Base-by-base conservation (phyloP, 2,797 vertebrate genomes). In the Loriculus beryllinus region DNA sequence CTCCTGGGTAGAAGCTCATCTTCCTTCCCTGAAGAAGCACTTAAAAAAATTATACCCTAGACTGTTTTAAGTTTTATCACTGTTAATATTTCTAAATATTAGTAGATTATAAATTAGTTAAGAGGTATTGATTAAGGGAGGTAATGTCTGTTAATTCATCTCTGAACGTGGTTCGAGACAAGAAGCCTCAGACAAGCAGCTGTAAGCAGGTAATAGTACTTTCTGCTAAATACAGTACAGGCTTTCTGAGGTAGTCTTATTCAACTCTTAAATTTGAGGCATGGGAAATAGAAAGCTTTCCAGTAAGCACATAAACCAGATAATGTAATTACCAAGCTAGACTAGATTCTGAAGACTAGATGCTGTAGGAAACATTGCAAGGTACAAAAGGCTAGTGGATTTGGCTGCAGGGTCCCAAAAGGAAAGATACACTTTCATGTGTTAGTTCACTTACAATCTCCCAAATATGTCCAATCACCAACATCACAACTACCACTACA, bases 111-210 rank as follows among this genome's bases (percentile, higher is more conserved):
- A 91, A 84, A 74, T 77, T 56, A 92, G 51, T 57, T 56, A 85
- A 90, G 86, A 95, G 68, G 22, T 39, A 92, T 54, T 12, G 5
- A 67, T 43, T 39, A 75, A 79, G 28, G 72, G 62, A 83, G 19
- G 47, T 22, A 78, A 83, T 3, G 37, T 84, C 51, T 92, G 57
- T 69, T 74, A 90, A 59, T 60, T 77, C 26, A 88, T 37, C 59
- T 91, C 54, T 63, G 64, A 86, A 86, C 1, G 2, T 60, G 67
- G 78, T 26, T 93, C 83, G 72, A 67, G 71, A 91, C n/a, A 68
- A 90, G 70, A 85, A 95, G 35, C 52, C 87, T 48, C 86, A 67
- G 71, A 91, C 31, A 68, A 93, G 72, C 82, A 95, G 39, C 37
- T 83, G 92, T 67, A 63, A 31, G 47, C 37, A 76, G 70, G 2